These are phyloP conservation scores for Rhinoraja longicauda DNA, from an alignment of 2,797 vertebrate species.

Conservation along the genomic window DNA sequence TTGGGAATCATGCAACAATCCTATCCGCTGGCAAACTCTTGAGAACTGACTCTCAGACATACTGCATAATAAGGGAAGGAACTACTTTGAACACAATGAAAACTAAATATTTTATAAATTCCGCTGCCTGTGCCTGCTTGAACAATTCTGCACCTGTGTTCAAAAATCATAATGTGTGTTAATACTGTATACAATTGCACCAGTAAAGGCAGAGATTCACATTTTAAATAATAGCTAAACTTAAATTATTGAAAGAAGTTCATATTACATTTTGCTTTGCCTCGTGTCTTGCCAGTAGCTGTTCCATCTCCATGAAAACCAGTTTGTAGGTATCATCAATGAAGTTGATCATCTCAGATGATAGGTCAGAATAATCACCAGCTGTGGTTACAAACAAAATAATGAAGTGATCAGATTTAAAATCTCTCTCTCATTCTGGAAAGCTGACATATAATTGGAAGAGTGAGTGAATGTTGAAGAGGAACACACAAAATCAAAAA, in stretches of 20 bases:
- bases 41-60: no score
- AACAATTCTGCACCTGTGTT: no score
- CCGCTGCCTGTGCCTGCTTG: no score
- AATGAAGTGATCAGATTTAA: background rate
- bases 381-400: slow-evolving; percentile 40
- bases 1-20: no score
- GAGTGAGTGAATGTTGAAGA: background rate
- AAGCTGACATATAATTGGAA: background rate
- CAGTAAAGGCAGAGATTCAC: background rate
- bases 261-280: slow-evolving; percentile 40
- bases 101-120: background rate
- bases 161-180: background rate
- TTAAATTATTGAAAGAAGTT: background rate
- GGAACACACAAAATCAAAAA: background rate
- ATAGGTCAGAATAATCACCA: slow-evolving; percentile 39
- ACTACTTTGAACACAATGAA: background rate
- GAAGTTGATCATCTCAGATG: slow-evolving; percentile 47
- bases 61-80: background rate
- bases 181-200: background rate
- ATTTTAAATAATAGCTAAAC: background rate
- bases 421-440: background rate
- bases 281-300: slow-evolving; percentile 43
- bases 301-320: slow-evolving; percentile 42
- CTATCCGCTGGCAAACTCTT: no score
- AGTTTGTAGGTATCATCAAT: slow-evolving; percentile 43